Base-by-base conservation (phyloP, 2,888 invertebrate genomes). In the Shargacucullia verbasci region DNA sequence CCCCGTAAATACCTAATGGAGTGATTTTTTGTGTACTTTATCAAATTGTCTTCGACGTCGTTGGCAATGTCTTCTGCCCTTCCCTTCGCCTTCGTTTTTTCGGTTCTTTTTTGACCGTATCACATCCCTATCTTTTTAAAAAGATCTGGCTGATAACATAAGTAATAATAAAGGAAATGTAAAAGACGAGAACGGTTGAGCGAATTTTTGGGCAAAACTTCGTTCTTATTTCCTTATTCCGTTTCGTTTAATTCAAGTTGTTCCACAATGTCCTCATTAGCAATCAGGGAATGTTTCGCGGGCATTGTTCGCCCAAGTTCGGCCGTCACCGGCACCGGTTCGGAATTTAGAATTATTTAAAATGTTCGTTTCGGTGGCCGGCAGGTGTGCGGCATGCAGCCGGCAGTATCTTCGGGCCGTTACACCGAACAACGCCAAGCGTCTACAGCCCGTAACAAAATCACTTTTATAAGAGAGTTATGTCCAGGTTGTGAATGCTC, bases 221-320 rank as follows among this genome's bases (percentile, higher is more conserved):
- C 56, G 67, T 67, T 69, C 71, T 76, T 68, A 75, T 77, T 79
- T 83, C 79, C 82, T 87, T 84, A 83, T 86, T 86, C 85, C 84
- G 83, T 86, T 83, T 83, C 80, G 85, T 83, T 85, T 82, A 85
- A 85, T 87, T 84, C 86, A 84, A 88, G 83, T 87, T 87, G 84
- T 84, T 83, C 86, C 83, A 87, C 87, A 89, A 89, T 89, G 88
- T 88, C 83, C 90, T 92, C 90, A 91, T 92, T 92, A 91, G 89
- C 90, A 91, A 91, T 91, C 90, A 87, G 83, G 78, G 85, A 89
- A 87, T 91, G 89, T 90, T 89, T 84, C 87, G 87, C 81, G 85
- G 80, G 78, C 85, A 88, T 88, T 89, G 89, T 90, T 88, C 84
- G 83, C 78, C 66, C 76, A 88, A 89, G 87, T 89, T 90, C 82